Evolutionary conservation across 1,140 invertebrate species (phyloP), one percentile per base, ranked within the genome.

Genomic region (Aphidius ervi): DNA sequence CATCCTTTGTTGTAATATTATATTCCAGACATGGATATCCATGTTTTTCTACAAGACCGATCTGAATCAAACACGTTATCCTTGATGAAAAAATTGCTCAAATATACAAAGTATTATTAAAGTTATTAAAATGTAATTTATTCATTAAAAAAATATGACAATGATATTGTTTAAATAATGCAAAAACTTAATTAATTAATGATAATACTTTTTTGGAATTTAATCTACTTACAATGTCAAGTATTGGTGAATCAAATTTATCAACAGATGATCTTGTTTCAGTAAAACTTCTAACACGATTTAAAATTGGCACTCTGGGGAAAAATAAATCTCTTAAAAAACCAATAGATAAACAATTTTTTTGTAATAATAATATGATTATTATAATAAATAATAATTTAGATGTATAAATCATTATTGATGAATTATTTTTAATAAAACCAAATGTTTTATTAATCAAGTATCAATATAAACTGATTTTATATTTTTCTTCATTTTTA

Each of bases 11-110:
- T 7, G 68, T 74, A 0, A 82, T 74, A 2, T 68, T 58, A 63
- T 82, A 76, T 7, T 76, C 73, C 68, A 84, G 81, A 5, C 70
- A 73, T 9, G 79, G 76, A 63, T 84, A 84, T 10, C 79, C 80
- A 45, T 74, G 45, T 42, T 64, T 58, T 43, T 66, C 37, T n/a
- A 81, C 65, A 31, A 78, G 79, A 6, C 68, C 72, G 4, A 70
- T 61, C 73, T 75, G 16, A 53, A 54, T 54, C 37, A 40, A 54
- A 54, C 52, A 16, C 1, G 52, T 20, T 42, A 10, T 42, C 52
- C 52, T 54, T 54, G 52, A 54, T 42, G n/a, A 10, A 54, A 52
- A 37, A 5, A 5, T 16, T 16, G 16, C 16, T 16, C 16, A 16
- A 16, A 16, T 16, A 16, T 16, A 16, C 16, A 16, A 16, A 16